phyloP scores from a whole-genome alignment of 2,888 invertebrate species.

The Brachylomia viminalis region DNA sequence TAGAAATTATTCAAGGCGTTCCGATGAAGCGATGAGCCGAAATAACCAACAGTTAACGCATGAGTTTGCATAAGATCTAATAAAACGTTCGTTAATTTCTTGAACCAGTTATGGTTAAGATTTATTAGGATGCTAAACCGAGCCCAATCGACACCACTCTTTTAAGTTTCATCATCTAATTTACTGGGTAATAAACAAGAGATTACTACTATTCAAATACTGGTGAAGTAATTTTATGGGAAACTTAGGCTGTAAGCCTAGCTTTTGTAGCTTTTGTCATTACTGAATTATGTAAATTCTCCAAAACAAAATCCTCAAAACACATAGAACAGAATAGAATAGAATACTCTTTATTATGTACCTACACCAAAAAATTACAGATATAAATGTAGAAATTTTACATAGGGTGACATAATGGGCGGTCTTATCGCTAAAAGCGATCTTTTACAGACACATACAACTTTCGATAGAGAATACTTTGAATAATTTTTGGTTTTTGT shows the following conservation, averaged over 20 bases:
- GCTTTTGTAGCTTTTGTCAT: background rate
- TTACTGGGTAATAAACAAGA: conserved; percentile 36
- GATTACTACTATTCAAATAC: conserved; percentile 25
- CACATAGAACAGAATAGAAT: too few species aligned
- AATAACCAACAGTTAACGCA: background rate
- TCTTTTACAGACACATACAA: too few species aligned
- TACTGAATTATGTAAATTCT: too few species aligned
- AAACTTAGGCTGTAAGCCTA: background rate
- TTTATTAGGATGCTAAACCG: conserved; percentile 35
- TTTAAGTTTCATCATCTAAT: conserved; percentile 45
- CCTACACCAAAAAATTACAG: too few species aligned
- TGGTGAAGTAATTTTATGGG: background rate
- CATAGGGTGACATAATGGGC: too few species aligned
- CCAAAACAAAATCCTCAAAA: too few species aligned
- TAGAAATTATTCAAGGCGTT: conserved; percentile 5
- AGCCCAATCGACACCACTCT: conserved; percentile 27
- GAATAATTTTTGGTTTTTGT: too few species aligned
- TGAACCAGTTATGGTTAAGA: conserved; percentile 40
- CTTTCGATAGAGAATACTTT: too few species aligned
- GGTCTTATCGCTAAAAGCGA: too few species aligned
- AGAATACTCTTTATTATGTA: too few species aligned
- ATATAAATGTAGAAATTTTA: too few species aligned
- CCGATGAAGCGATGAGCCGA: conserved; percentile 17
- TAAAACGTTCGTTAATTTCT: conserved; percentile 15
- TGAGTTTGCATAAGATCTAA: conserved; percentile 51